Evolutionary conservation across 2,888 invertebrate genomes (phyloP).

Genomic region (Zele albiditarsus): DNA sequence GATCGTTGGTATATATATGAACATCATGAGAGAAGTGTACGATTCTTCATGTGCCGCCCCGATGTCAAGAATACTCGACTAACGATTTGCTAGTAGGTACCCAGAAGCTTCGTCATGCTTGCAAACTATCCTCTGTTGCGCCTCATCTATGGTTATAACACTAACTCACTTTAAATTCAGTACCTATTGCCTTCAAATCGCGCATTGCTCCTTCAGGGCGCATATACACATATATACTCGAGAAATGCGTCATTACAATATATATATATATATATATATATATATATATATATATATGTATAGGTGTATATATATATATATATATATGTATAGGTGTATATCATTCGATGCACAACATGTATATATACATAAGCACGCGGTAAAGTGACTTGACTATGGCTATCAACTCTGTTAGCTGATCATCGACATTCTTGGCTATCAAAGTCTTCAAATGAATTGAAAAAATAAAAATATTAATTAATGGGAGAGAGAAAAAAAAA

Average conservation of each 20-base stretch:
- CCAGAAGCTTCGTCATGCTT: constrained; percentile 65
- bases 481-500: not conserved
- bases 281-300: not conserved
- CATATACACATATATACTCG: not conserved
- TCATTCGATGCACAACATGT: not conserved
- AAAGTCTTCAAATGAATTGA: not conserved
- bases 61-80: constrained; percentile 59
- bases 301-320: not conserved
- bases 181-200: constrained; percentile 25
- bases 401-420: not conserved
- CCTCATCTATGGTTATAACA: constrained; percentile 10
- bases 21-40: not conserved
- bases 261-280: no score
- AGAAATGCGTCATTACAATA: constrained; percentile 6
- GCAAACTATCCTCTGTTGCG: constrained; percentile 61
- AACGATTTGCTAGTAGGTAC: constrained; percentile 60
- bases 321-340: not conserved
- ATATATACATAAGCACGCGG: not conserved
- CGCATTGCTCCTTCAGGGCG: constrained; percentile 5
- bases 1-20: not conserved
- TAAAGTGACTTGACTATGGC: constrained; percentile 10
- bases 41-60: constrained; percentile 18
- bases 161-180: constrained; percentile 1
- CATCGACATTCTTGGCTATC: not conserved
- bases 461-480: not conserved